phyloP scores from a whole-genome alignment of 2,113 vertebrate genomes.

The Ammodytes marinus region DNA sequence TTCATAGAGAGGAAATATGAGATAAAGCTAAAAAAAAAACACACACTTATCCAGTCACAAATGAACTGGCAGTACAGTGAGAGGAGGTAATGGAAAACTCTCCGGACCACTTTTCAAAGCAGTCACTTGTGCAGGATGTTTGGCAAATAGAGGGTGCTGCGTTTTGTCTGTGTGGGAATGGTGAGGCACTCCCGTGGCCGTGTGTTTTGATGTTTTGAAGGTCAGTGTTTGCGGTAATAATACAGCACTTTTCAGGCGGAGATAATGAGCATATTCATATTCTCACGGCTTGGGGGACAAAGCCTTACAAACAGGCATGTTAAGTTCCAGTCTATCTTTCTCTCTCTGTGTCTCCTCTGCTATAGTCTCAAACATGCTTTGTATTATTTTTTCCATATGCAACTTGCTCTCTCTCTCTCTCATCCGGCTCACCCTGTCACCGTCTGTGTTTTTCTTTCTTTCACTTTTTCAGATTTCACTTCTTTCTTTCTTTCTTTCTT shows the following conservation, averaged over 20 bases:
- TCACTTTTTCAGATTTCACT: conserved; percentile 21
- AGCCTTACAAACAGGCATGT: neutral
- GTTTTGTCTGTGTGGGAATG: conserved; percentile 22
- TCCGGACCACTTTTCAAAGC: conserved; percentile 50
- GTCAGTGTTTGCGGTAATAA: conserved; percentile 10
- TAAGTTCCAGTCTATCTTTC: neutral
- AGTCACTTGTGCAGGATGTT: conserved; percentile 25
- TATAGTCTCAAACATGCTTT: conserved; percentile 20
- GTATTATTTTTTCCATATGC: conserved; percentile 12
- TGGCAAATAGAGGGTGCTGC: conserved; percentile 21
- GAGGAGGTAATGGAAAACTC: conserved; percentile 26
- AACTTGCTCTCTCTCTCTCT: conserved; percentile 12
- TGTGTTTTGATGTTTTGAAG: conserved; percentile 31
- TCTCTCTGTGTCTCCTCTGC: neutral
- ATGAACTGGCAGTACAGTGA: conserved; percentile 28
- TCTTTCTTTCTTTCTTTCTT: conserved; percentile 1
- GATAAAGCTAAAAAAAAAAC: conserved; percentile 24
- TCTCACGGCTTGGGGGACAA: conserved; percentile 17
- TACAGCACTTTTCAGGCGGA: conserved; percentile 10
- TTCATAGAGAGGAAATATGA: conserved; percentile 9
- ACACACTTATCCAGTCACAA: conserved; percentile 28
- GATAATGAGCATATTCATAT: conserved; percentile 20
- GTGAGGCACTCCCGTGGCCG: neutral
- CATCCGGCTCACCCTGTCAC: conserved; percentile 29
- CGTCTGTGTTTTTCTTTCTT: conserved; percentile 32